phyloP scores from a whole-genome alignment of 2,888 invertebrate genomes.

The Chromoteleia sp. region DNA sequence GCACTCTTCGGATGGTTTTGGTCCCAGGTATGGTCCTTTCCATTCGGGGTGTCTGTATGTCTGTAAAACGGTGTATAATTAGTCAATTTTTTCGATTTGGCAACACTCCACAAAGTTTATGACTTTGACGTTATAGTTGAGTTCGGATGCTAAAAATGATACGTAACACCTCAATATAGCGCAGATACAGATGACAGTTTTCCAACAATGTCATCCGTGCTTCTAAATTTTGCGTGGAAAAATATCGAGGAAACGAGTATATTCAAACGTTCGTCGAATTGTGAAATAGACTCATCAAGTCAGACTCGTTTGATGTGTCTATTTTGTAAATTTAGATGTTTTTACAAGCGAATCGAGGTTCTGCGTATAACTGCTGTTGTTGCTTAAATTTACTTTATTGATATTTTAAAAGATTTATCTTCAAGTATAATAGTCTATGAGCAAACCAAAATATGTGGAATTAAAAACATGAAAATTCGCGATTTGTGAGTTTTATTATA shows the following conservation, averaged over 20 bases:
- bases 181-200: conserved; percentile 59
- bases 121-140: conserved; percentile 28
- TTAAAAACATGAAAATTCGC: too few species aligned
- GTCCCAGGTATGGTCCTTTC: conserved; percentile 95
- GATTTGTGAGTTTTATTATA: too few species aligned
- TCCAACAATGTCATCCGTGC: conserved; percentile 52
- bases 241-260: conserved; percentile 11
- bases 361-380: not conserved
- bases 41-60: conserved; percentile 94
- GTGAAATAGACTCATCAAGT: conserved; percentile 39
- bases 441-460: too few species aligned
- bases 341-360: conserved; percentile 11
- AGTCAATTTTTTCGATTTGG: conserved; percentile 35
- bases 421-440: too few species aligned
- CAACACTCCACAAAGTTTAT: conserved; percentile 51
- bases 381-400: too few species aligned
- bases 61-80: conserved; percentile 84
- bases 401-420: too few species aligned
- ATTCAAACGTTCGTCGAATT: conserved; percentile 23
- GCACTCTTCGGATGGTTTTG: conserved; percentile 97
- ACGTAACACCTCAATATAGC: conserved; percentile 33
- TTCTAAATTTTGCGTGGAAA: conserved; percentile 45
- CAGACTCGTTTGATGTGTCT: conserved; percentile 24
- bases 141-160: conserved; percentile 46
- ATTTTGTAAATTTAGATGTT: conserved; percentile 54